Evolutionary conservation across 2,113 vertebrate species (phyloP), one percentile per base, ranked within the genome.

Genomic region (Spilogale gracilis): DNA sequence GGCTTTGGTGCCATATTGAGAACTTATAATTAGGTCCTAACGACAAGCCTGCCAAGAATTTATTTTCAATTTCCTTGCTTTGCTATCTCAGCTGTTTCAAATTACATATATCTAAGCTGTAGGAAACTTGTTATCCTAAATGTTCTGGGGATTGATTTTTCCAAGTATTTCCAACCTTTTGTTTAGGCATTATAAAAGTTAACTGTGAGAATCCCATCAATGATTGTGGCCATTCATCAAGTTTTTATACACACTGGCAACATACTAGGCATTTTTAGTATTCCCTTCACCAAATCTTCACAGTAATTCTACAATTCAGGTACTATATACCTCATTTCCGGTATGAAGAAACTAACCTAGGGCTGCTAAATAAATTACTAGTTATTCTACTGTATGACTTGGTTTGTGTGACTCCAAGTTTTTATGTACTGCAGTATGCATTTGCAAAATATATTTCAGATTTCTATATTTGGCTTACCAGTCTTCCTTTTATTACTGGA

Each of bases 21-120:
- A 96, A 78, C 69, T 97, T 96, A 89, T 96, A 96, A 96, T 96
- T 95, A 97, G 60, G 52, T 21, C 45, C 54, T 88, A 32, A 56
- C 21, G 1, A n/a, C 21, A 83, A 94, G 45, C 25, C 87, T 94
- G 93, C 80, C 85, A 92, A 97, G n/a, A 83, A 96, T 88, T 96
- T 92, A 76, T 78, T 96, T 98, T 94, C 83, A 96, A 86, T 96
- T 96, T 95, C 60, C 3, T 0, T 95, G 38, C 88, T 94, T 96
- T 92, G 76, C 74, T 96, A 93, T 85, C 56, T 96, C 45, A 89
- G 82, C 54, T 96, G 2, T 96, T 98, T 95, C 60, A 90, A 96
- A 96, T 54, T 80, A 60, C 60, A 80, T 95, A 79, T 54, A 89
- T 76, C 58, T 14, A 92, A 80, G 50, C 48, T 82, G 32, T 92